Conservation (phyloP, 2,797 vertebrate genomes). For the Sciurus vulgaris region DNA sequence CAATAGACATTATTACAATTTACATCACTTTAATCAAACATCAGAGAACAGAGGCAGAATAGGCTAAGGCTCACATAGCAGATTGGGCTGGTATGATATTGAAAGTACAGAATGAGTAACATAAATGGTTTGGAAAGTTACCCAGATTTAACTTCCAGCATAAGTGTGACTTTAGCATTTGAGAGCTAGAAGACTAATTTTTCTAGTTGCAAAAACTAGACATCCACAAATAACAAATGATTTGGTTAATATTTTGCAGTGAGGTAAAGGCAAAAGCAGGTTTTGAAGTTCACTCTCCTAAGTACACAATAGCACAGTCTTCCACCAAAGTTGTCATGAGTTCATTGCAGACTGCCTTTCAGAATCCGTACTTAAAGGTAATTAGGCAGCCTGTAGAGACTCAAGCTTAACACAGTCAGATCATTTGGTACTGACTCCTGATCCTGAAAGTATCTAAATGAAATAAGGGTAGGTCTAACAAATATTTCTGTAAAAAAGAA, state of each 20-base stretch:
- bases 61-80: not conserved
- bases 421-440: not conserved
- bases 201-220: not conserved
- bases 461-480: conserved; percentile 42
- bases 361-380: not conserved
- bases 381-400: not conserved
- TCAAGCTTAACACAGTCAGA: not conserved
- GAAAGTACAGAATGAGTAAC: not conserved
- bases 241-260: not conserved
- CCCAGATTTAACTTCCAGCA: not conserved
- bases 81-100: not conserved
- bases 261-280: not conserved
- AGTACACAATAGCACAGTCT: not conserved
- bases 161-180: not conserved
- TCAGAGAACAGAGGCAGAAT: not conserved
- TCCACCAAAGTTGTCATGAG: not conserved
- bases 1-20: not conserved
- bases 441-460: not conserved
- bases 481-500: conserved; percentile 1
- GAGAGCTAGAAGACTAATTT: not conserved
- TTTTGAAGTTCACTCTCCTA: conserved; percentile 5
- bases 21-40: not conserved
- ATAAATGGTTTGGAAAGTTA: not conserved
- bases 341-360: not conserved
- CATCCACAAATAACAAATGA: not conserved